Base-by-base conservation (phyloP, 2,113 vertebrate genomes). In the Hypomesus transpacificus region DNA sequence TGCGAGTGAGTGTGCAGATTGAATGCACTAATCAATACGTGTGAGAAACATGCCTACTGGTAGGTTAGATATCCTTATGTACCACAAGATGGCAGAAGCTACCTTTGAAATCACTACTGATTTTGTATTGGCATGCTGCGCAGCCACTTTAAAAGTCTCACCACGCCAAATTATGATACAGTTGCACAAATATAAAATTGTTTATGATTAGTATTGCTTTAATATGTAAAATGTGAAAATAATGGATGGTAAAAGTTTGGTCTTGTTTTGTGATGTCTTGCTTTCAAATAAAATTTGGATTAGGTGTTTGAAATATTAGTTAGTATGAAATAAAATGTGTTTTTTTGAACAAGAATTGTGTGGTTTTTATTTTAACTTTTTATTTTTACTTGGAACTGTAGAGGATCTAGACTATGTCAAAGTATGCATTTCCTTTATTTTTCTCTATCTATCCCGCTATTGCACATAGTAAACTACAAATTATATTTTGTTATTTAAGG, bases 211-310 rank as follows among this genome's bases (percentile, higher is more conserved):
- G 24, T 65, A 26, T 68, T 74, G 65, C 76, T 88, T 85, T 83
- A 65, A 50, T 84, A 77, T 76, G 39, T 76, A 80, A 69, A 62
- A 61, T 84, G 60, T 83, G 69, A 73, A 58, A 78, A 68, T 75
- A 69, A 62, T 84, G 62, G 56, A 76, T 87, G 77, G 72, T 84
- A 34, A 81, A 63, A 75, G 81, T 87, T 85, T 83, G 78, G 82
- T 91, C 84, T 86, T 64, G 81, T 91, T 88, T 83, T 86, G 88
- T 91, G 84, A 87, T 75, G 87, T 87, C 76, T 87, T 78, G 82
- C 83, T 84, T 90, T 88, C 77, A 78, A 80, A 82, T 85, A 84
- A 71, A 75, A 89, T 92, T 87, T 62, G 80, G 84, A 70, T 86
- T 85, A 71, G 74, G 81, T 82, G 84, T 86, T 87, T 87, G 82